Percentiles rank a stretch among this genome's conserved stretches.
Conservation (phyloP, 2,797 vertebrate species). For the Nyctalus aviator region DNA sequence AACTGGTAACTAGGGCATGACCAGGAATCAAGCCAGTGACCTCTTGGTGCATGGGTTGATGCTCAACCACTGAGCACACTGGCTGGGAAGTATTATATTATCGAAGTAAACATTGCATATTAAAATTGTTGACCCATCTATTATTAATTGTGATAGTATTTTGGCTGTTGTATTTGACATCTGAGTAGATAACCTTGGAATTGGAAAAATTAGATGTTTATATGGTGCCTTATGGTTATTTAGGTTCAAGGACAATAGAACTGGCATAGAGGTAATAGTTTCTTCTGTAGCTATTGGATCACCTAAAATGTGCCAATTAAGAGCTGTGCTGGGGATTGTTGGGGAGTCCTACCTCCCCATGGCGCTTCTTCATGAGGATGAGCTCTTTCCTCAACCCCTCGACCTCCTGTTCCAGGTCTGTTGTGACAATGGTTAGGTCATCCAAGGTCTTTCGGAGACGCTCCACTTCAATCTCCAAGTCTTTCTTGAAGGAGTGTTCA, state of each 20-base stretch:
- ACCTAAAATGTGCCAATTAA: too few relatives aligned
- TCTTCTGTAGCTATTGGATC: neutral
- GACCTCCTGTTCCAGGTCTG: slow-evolving; percentile 90
- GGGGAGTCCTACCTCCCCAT: slow-evolving; percentile 86
- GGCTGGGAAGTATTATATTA: neutral
- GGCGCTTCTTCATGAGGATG: slow-evolving; percentile 89
- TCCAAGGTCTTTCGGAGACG: slow-evolving; percentile 89
- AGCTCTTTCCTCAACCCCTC: slow-evolving; percentile 89
- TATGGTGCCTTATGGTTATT: neutral
- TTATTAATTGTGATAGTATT: neutral
- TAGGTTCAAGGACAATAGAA: neutral
- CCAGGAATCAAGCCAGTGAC: too few relatives aligned
- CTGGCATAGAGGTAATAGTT: neutral
- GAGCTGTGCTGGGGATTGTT: neutral
- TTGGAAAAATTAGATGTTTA: neutral
- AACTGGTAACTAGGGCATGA: too few relatives aligned
- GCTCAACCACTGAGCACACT: too few relatives aligned
- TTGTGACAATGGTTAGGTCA: slow-evolving; percentile 89
- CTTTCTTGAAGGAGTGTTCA: slow-evolving; percentile 86
- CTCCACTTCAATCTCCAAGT: slow-evolving; percentile 88
- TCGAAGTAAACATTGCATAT: neutral
- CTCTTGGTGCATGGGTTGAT: too few relatives aligned
- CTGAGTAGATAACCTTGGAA: neutral
- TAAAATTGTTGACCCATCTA: neutral
- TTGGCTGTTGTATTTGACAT: slow-evolving; percentile 2